phyloP scores from a whole-genome alignment of 2,797 vertebrate genomes.

The Falco novaeseelandiae region DNA sequence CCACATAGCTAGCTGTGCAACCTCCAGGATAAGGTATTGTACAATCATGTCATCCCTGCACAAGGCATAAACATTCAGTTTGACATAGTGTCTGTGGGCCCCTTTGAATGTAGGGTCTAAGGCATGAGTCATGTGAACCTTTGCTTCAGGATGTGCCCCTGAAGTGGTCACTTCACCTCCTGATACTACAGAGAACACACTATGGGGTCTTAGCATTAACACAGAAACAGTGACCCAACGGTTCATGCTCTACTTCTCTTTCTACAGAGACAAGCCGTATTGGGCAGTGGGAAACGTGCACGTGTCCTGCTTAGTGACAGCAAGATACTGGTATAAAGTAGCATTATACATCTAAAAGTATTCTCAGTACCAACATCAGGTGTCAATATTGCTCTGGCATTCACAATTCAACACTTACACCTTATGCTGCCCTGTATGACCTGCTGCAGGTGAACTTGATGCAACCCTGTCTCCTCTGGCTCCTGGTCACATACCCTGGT shows the following conservation, averaged over 20 bases:
- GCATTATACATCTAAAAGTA: background rate
- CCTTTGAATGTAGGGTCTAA: background rate
- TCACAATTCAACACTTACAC: background rate
- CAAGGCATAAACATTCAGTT: rapidly evolving
- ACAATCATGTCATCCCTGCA: background rate
- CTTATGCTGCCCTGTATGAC: background rate
- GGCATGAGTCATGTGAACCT: background rate
- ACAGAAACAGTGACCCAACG: background rate
- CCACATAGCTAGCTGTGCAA: background rate
- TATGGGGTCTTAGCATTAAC: background rate
- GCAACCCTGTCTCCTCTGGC: background rate
- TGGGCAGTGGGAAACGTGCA: background rate
- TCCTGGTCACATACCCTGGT: background rate
- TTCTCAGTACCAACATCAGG: background rate
- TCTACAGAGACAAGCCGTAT: background rate
- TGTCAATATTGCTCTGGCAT: background rate
- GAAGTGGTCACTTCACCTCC: background rate
- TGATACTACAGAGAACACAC: background rate
- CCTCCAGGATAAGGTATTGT: background rate
- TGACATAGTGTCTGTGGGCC: background rate
- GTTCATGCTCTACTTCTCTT: background rate
- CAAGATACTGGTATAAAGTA: background rate
- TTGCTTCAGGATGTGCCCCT: background rate
- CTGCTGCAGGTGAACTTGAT: background rate
- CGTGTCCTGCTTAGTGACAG: background rate